A percentile compares a stretch with the other conserved stretches of the same genome.
phyloP scores from a whole-genome alignment of 1,140 invertebrate species.

The Hyles vespertilio region DNA sequence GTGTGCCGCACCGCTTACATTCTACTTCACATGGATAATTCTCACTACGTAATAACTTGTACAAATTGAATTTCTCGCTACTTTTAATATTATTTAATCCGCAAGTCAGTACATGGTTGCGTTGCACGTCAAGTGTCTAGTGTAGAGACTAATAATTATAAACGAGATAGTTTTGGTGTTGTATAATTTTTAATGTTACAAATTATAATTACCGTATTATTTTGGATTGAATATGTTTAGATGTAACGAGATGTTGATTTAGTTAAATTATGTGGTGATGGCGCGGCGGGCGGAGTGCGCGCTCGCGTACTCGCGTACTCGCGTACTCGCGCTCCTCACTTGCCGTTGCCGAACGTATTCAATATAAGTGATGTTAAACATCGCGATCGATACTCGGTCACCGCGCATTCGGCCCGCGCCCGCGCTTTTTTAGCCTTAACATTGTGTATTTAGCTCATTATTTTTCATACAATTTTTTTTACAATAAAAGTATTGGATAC shows the following conservation, averaged over 20 bases:
- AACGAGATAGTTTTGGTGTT: slow-evolving; percentile 19
- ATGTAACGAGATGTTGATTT: slow-evolving; percentile 9
- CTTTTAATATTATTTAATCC: slow-evolving; percentile 1
- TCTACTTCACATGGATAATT: slow-evolving; percentile 18
- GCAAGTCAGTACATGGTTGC: slow-evolving; percentile 22
- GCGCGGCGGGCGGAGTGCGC: not conserved
- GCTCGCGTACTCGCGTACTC: not conserved
- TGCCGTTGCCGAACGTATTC: too few relatives aligned
- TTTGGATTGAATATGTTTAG: slow-evolving; percentile 14
- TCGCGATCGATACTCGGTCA: too few relatives aligned
- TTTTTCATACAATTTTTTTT: too few relatives aligned
- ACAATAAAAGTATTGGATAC: too few relatives aligned
- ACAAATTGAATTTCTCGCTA: slow-evolving; percentile 22
- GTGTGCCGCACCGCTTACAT: slow-evolving; percentile 8
- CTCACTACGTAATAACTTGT: slow-evolving; percentile 30
- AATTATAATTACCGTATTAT: slow-evolving; percentile 14
- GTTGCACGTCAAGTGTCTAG: slow-evolving; percentile 22
- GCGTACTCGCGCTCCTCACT: too few relatives aligned
- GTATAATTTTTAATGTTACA: slow-evolving; percentile 27
- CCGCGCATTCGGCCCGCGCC: too few relatives aligned
- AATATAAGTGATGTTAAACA: not conserved
- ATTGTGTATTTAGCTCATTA: too few relatives aligned
- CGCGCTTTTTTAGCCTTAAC: too few relatives aligned
- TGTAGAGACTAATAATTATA: slow-evolving; percentile 21
- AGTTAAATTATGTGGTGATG: slow-evolving; percentile 14